Base-by-base conservation (phyloP, 2,113 vertebrate species). In the Indri indri region DNA sequence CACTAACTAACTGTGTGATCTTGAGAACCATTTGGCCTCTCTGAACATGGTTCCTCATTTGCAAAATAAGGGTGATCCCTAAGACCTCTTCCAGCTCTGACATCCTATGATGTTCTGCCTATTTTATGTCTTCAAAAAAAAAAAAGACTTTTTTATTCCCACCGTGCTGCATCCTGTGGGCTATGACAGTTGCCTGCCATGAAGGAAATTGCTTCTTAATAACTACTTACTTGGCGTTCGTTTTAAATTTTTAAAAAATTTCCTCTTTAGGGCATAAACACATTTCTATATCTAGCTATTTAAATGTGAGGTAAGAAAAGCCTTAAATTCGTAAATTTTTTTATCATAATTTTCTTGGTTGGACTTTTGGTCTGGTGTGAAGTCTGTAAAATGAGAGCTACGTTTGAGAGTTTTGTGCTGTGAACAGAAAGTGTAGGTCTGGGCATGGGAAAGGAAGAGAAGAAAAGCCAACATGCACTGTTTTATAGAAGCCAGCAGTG, bases 121-220 rank as follows among this genome's bases (percentile, higher is more conserved):
- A 70, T 83, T 74, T 93, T 59, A 71, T 6, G 47, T 88, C 20
- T 91, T 94, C 1, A 92, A 81, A 90, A 86, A 66, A n/a, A 63
- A 89, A 74, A 82, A 40, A 79, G 63, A 71, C 32, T 54, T 84
- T 93, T 83, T 76, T 40, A 88, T 90, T 92, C 84, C 40, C 40
- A 68, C 32, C 71, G 54, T 37, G 25, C 50, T 95, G 34, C 10
- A 74, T 97, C 42, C n/a, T 93, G 52, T 87, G 79, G 40, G 13
- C 68, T 63, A 30, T 93, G 73, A 76, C 57, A 94, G 73, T 87
- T 17, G 40, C 91, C 63, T 95, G 87, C 63, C 79, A 93, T 91
- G 87, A 76, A 77, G 93, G 79, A 95, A 97, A 88, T 91, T 94
- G 77, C 85, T 97, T 94, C 97, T 96, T 94, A 95, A 93, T 96